Conservation (phyloP, 1,140 invertebrate genomes). For the Temnothorax longispinosus region DNA sequence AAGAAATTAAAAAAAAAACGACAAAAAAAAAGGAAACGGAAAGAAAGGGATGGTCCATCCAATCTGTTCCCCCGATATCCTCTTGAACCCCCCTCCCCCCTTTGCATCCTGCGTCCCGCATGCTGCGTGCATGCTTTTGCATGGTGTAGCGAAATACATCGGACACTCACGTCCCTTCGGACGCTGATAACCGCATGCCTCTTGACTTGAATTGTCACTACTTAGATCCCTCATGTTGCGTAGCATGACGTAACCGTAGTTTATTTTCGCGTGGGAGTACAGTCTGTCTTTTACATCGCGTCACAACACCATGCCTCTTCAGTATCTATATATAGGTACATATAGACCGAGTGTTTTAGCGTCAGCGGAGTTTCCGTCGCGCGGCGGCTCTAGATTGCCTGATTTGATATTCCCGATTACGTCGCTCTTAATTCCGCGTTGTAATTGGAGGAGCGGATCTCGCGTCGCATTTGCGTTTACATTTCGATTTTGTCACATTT, state of each 20-base stretch:
- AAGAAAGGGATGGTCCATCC: slow-evolving; percentile 18
- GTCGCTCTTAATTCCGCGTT: slow-evolving; percentile 29
- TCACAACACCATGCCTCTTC: not conserved
- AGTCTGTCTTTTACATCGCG: slow-evolving; percentile 1
- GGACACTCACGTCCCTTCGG: not conserved
- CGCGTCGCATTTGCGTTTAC: not conserved
- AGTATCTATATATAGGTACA: not conserved
- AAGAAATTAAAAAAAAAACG: slow-evolving; percentile 35
- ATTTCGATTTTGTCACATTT: not conserved
- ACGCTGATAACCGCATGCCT: slow-evolving; percentile 52
- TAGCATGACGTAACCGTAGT: slow-evolving; percentile 32
- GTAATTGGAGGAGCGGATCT: slow-evolving; percentile 5
- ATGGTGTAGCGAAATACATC: slow-evolving; percentile 29
- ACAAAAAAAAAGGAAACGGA: not conserved
- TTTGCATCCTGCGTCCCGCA: slow-evolving; percentile 28
- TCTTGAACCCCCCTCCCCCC: not conserved
- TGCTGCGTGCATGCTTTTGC: slow-evolving; percentile 58
- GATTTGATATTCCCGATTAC: slow-evolving; percentile 51
- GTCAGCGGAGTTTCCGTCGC: not conserved
- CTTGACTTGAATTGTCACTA: slow-evolving; percentile 21
- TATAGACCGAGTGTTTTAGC: not conserved
- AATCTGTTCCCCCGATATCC: slow-evolving; percentile 21
- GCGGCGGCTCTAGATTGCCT: slow-evolving; percentile 26
- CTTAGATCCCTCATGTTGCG: slow-evolving; percentile 17
- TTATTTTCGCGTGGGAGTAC: slow-evolving; percentile 2